These are phyloP conservation scores for Adoxophyes honmai DNA, from an alignment of 1,140 invertebrate genomes.

Conservation along the genomic window DNA sequence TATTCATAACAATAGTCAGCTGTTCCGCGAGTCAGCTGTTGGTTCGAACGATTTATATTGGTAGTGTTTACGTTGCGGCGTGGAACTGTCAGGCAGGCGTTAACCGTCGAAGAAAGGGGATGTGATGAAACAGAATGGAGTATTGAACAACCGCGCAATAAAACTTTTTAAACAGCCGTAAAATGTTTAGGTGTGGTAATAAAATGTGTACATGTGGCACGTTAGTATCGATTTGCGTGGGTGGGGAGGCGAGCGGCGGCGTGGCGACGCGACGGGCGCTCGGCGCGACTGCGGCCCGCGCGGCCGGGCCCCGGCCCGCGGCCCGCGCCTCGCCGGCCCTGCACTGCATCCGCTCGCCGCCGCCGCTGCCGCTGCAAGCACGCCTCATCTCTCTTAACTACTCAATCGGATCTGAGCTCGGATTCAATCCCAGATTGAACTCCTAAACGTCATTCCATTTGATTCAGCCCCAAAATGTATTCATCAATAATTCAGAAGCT, in stretches of 20 bases:
- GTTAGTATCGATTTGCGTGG: conserved; percentile 53
- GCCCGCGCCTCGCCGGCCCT: conserved; percentile 14
- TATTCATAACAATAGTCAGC: conserved; percentile 24
- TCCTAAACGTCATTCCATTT: too few species aligned
- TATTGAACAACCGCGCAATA: conserved; percentile 28
- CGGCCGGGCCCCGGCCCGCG: conserved; percentile 37
- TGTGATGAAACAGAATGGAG: conserved; percentile 20
- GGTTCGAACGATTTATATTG: conserved; percentile 21
- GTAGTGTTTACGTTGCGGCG: conserved; percentile 31
- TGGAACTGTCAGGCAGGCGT: conserved; percentile 16
- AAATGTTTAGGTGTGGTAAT: conserved; percentile 47
- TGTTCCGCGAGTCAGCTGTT: conserved; percentile 36
- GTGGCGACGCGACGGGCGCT: conserved; percentile 46
- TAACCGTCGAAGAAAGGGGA: background rate
- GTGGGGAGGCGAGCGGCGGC: conserved; percentile 31
- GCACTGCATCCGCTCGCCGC: background rate
- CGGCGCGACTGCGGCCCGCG: conserved; percentile 47
- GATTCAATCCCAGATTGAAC: too few species aligned
- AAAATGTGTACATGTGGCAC: conserved; percentile 40
- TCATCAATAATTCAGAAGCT: too few species aligned
- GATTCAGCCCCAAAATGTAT: too few species aligned
- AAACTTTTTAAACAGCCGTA: conserved; percentile 47
- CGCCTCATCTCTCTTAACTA: too few species aligned
- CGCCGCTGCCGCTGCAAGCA: background rate
- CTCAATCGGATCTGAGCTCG: too few species aligned